Evolutionary conservation across 2,797 vertebrate species (phyloP), one percentile per base, ranked within the genome.

Genomic region (Sparus aurata): DNA sequence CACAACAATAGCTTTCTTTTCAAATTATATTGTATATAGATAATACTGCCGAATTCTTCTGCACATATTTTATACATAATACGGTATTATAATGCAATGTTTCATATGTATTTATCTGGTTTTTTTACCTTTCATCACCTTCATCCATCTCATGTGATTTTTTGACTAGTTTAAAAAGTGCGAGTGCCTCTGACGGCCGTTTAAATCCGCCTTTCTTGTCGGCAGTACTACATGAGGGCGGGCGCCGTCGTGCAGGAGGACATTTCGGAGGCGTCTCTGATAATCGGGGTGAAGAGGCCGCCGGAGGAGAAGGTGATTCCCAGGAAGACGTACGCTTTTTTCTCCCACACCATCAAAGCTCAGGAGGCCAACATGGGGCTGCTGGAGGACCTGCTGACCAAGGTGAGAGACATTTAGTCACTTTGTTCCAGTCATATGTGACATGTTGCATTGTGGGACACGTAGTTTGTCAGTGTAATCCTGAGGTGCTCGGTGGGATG

Each of bases 311-410:
- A 97, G 84, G 65, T 99, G 72, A 95, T 98, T 52, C 95, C 97
- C 65, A 95, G 66, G 85, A 99, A 99, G 92, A 99, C 97, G 0
- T 99, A 99, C 3, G 98, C 98, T 2, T 99, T 99, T 80, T 99
- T 99, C 87, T 99, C 98, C 4, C 98, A 99, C 89, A 99, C 98
- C 70, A 99, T 99, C 90, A 99, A 99, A 91, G 98, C 98, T 52
- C 98, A 99, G 87, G 97, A 98, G 81, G 95, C 98, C 77, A 99
- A 99, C 90, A 99, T 99, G 98, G 90, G 93, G 5, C 95, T 99
- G 45, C 85, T 99, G 91, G 98, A 99, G 76, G 97, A 99, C 85
- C 90, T 99, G 77, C 91, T 99, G 62, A 97, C 93, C 82, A 97
- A 98, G 96, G 98, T 99, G 94, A 84, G 30, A 34, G 5, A 34